Percentiles rank a stretch among this genome's conserved stretches.
Conservation (phyloP, 1,140 invertebrate genomes). For the Sarcophaga peregrina region DNA sequence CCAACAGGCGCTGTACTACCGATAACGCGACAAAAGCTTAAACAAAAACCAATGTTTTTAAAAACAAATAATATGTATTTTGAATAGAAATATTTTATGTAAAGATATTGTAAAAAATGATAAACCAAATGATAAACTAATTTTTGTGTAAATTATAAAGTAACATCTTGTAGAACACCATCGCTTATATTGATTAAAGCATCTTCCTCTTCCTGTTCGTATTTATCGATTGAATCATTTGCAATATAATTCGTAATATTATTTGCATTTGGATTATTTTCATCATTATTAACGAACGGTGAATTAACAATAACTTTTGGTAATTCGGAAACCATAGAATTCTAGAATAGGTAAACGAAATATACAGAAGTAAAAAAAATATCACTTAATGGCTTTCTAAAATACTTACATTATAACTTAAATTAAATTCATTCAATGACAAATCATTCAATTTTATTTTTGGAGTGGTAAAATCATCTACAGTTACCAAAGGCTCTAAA, state of each 20-base stretch:
- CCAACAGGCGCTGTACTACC: neutral
- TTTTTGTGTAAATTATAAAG: slow-evolving; percentile 47
- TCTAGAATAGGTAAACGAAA: neutral
- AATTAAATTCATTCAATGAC: slow-evolving; percentile 35
- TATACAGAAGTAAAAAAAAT: neutral
- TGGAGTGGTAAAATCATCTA: slow-evolving; percentile 39
- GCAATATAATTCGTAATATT: neutral
- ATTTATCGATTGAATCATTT: neutral
- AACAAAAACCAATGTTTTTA: slow-evolving; percentile 37
- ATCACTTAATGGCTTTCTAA: neutral
- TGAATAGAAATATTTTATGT: slow-evolving; percentile 2
- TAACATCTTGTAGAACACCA: slow-evolving; percentile 57
- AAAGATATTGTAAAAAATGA: neutral
- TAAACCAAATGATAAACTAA: slow-evolving; percentile 7
- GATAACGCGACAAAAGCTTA: neutral
- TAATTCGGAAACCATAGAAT: neutral
- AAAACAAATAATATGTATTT: neutral
- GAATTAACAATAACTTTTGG: neutral
- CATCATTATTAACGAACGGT: neutral
- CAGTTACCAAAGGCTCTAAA: slow-evolving; percentile 55
- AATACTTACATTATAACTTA: slow-evolving; percentile 25
- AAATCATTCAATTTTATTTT: slow-evolving; percentile 46
- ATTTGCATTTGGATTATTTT: neutral
- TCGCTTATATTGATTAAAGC: slow-evolving; percentile 59
- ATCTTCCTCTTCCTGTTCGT: slow-evolving; percentile 46